Conservation (phyloP, 2,888 invertebrate species). For the Watsonalla cultraria region DNA sequence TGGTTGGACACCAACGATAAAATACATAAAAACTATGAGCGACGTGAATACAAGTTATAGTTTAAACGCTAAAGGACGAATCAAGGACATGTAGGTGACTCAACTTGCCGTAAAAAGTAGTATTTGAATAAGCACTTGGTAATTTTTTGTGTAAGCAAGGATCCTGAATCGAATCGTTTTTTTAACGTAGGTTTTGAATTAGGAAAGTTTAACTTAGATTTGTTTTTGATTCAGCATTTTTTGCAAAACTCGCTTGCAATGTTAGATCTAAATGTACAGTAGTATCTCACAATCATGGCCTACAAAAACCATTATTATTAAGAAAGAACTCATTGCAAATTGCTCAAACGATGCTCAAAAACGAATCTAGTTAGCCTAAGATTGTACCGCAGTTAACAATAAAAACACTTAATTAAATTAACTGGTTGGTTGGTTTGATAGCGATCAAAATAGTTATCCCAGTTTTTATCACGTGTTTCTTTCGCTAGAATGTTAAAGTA, state of each 20-base stretch:
- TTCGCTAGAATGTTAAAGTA: neutral
- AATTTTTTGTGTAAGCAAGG: neutral
- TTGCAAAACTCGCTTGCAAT: neutral
- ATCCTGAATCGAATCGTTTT: neutral
- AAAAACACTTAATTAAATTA: neutral
- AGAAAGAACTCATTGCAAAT: too few species aligned
- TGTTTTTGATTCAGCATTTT: neutral
- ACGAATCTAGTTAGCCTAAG: neutral
- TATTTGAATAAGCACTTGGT: neutral
- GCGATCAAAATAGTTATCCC: too few species aligned
- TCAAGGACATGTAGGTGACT: conserved; percentile 47
- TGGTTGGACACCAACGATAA: conserved; percentile 29
- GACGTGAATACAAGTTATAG: conserved; percentile 12
- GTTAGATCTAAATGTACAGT: too few species aligned
- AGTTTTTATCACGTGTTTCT: neutral
- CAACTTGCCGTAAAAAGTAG: conserved; percentile 2
- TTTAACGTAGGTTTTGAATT: too few species aligned
- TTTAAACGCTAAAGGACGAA: conserved; percentile 40
- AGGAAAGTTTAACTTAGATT: too few species aligned
- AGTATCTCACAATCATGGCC: too few species aligned
- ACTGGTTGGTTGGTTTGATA: neutral
- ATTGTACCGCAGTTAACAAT: neutral
- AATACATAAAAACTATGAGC: conserved; percentile 22
- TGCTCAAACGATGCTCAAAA: too few species aligned
- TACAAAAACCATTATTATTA: too few species aligned